A percentile compares a stretch with the other conserved stretches of the same genome.
phyloP scores from a whole-genome alignment of 1,140 invertebrate species.

The Teleogryllus occipitalis region DNA sequence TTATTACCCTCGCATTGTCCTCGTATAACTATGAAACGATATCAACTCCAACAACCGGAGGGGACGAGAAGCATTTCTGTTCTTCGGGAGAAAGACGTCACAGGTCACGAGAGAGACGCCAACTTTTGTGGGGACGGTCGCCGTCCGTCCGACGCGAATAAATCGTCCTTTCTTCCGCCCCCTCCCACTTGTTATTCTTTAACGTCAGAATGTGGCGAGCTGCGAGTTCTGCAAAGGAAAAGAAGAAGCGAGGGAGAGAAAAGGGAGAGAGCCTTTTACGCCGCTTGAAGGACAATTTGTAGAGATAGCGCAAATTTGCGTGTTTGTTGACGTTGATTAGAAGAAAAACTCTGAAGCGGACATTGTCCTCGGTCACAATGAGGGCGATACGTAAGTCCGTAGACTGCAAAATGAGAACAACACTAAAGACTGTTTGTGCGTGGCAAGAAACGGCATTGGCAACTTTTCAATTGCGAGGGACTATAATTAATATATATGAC shows the following conservation, averaged over 20 bases:
- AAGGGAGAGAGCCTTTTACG: neutral
- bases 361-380: neutral
- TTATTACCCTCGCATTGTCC: neutral
- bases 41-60: neutral
- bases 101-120: neutral
- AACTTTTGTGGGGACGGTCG: neutral
- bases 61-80: neutral
- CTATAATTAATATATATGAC: neutral
- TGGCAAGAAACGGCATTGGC: neutral
- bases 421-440: neutral
- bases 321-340: neutral
- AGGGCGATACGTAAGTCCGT: neutral
- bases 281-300: neutral
- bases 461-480: neutral
- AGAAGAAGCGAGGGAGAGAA: neutral
- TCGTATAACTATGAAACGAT: neutral
- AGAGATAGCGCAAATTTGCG: neutral
- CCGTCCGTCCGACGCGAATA: neutral
- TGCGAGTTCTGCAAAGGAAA: neutral
- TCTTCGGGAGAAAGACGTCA: neutral
- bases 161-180: neutral
- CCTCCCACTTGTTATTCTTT: neutral
- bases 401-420: neutral
- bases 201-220: neutral
- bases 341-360: neutral